phyloP scores from a whole-genome alignment of 1,140 invertebrate species.

The Cecropterus lyciades region DNA sequence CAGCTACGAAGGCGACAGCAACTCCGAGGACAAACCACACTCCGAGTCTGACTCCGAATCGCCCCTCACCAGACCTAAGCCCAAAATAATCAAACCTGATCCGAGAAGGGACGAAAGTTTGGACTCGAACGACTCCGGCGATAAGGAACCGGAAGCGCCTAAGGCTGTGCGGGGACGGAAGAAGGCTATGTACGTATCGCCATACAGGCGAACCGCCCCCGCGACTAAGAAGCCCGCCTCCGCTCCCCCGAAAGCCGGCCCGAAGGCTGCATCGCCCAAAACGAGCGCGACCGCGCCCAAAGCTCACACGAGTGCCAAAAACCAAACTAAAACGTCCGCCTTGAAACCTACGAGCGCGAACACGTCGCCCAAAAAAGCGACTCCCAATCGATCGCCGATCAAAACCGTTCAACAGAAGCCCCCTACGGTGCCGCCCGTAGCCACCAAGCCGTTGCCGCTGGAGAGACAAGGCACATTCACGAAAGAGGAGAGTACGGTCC shows the following conservation, averaged over 20 bases:
- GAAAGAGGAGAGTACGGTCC: slow-evolving; percentile 88
- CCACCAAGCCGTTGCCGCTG: slow-evolving; percentile 75
- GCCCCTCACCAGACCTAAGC: slow-evolving; percentile 68
- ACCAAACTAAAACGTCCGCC: slow-evolving; percentile 48
- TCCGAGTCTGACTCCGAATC: slow-evolving; percentile 76
- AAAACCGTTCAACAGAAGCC: slow-evolving; percentile 61
- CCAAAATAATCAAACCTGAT: slow-evolving; percentile 86
- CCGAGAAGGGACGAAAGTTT: slow-evolving; percentile 62
- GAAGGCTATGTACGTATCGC: slow-evolving; percentile 89
- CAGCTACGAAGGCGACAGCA: slow-evolving; percentile 82
- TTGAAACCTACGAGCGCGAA: slow-evolving; percentile 51
- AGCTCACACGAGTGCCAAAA: slow-evolving; percentile 57
- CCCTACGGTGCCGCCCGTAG: slow-evolving; percentile 45
- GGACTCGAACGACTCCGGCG: slow-evolving; percentile 73
- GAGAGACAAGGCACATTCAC: slow-evolving; percentile 95
- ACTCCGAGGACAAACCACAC: slow-evolving; percentile 79
- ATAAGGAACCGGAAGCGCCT: slow-evolving; percentile 69
- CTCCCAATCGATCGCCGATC: slow-evolving; percentile 55
- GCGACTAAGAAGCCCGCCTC: slow-evolving; percentile 57
- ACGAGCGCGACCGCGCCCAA: slow-evolving; percentile 41
- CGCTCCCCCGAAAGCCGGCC: slow-evolving; percentile 42
- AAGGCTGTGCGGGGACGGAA: slow-evolving; percentile 91
- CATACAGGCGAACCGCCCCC: slow-evolving; percentile 78
- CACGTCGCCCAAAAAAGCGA: slow-evolving; percentile 67
- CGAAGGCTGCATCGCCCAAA: slow-evolving; percentile 56